These are phyloP conservation scores for Sapajus apella DNA, from an alignment of 2,113 vertebrate species.

Conservation along the genomic window DNA sequence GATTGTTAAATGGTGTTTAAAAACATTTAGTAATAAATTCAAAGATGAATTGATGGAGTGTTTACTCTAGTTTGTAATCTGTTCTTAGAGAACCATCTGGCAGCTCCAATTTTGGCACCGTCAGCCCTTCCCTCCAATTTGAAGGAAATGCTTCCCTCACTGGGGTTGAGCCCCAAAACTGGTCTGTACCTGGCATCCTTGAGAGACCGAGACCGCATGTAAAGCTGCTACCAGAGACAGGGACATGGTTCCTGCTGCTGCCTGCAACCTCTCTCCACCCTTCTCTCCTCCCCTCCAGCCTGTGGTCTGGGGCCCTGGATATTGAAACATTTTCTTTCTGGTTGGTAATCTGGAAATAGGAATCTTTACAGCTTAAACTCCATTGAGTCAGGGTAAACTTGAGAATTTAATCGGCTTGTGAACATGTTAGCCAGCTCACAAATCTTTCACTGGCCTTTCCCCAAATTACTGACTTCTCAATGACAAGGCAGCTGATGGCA, in stretches of 20 bases:
- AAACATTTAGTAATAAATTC: neutral
- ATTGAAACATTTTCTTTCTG: neutral
- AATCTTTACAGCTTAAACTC: neutral
- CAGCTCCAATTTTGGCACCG: too few species aligned
- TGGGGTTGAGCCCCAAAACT: neutral
- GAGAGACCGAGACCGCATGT: neutral
- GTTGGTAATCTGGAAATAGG: slow-evolving; percentile 9
- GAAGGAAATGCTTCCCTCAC: neutral
- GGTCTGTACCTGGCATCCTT: neutral
- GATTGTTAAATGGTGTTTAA: neutral
- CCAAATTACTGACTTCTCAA: neutral
- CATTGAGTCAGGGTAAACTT: neutral
- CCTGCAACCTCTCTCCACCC: rapidly evolving
- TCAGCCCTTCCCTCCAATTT: neutral
- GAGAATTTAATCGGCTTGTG: neutral
- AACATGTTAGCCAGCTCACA: slow-evolving; percentile 32
- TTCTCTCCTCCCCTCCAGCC: neutral
- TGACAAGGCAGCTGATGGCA: slow-evolving; percentile 1
- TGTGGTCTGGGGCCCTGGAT: neutral
- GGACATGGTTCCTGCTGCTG: neutral
- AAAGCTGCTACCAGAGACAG: neutral
- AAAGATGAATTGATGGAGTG: neutral
- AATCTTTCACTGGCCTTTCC: slow-evolving; percentile 31
- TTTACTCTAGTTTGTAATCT: neutral
- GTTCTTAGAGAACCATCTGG: neutral